Percentiles rank a stretch among this genome's conserved stretches.
Evolutionary conservation across 2,113 vertebrate species (phyloP).

Genomic region (Periophthalmodon schlosseri): DNA sequence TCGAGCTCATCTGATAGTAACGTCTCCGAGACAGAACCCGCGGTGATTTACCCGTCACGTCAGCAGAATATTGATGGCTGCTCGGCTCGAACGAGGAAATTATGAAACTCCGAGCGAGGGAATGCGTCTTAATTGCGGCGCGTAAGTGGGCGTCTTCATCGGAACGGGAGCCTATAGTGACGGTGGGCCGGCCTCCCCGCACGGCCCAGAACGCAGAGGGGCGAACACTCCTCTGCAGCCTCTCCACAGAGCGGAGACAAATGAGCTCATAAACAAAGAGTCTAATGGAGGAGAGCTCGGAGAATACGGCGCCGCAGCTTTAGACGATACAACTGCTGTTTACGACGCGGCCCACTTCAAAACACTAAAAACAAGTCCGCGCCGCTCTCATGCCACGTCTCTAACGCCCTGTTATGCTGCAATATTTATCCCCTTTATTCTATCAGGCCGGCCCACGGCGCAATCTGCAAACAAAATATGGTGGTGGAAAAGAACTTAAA

Average conservation of each 20-base stretch:
- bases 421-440: slow-evolving; percentile 9
- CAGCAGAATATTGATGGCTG: slow-evolving; percentile 74
- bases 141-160: slow-evolving; percentile 72
- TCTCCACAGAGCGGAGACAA: slow-evolving; percentile 62
- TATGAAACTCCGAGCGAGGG: slow-evolving; percentile 63
- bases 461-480: slow-evolving; percentile 13
- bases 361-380: slow-evolving; percentile 5
- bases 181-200: slow-evolving; percentile 59
- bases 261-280: slow-evolving; percentile 67
- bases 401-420: not conserved
- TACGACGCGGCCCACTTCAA: slow-evolving; percentile 14
- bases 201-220: slow-evolving; percentile 64
- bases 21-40: slow-evolving; percentile 51
- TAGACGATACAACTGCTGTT: slow-evolving; percentile 52
- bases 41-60: slow-evolving; percentile 63
- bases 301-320: slow-evolving; percentile 34
- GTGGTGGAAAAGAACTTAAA: not conserved
- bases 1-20: slow-evolving; percentile 44
- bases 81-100: slow-evolving; percentile 66
- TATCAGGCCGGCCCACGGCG: slow-evolving; percentile 15
- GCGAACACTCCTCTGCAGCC: slow-evolving; percentile 63
- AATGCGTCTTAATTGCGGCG: slow-evolving; percentile 78
- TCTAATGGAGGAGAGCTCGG: slow-evolving; percentile 62
- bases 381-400: slow-evolving; percentile 11
- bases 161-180: slow-evolving; percentile 51